Percentiles rank a stretch among this genome's conserved stretches.
phyloP scores from a whole-genome alignment of 2,113 vertebrate species.

The Psittacara wagleri region DNA sequence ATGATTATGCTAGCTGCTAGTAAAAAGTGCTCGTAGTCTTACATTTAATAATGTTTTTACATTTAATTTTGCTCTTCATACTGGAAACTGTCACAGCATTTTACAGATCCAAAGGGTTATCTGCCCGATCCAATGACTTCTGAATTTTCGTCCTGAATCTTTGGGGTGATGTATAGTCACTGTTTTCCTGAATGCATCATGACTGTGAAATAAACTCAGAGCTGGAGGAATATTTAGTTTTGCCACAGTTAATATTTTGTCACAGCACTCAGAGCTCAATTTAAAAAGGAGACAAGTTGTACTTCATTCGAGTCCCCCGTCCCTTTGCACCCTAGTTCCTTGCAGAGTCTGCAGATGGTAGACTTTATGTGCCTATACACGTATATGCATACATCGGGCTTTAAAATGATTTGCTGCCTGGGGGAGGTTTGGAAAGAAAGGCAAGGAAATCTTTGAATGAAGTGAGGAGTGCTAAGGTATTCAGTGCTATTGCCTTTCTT shows the following conservation, averaged over 20 bases:
- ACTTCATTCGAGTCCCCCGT: background rate
- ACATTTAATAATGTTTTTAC: background rate
- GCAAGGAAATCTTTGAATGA: background rate
- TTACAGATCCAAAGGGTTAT: background rate
- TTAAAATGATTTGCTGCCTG: background rate
- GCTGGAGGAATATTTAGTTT: background rate
- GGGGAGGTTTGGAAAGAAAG: background rate
- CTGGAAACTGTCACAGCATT: background rate
- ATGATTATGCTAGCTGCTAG: background rate
- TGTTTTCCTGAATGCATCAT: background rate
- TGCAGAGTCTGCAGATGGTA: background rate
- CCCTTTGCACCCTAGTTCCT: background rate
- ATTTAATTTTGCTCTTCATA: background rate
- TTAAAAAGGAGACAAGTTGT: background rate
- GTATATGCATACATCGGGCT: background rate
- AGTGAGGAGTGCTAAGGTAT: background rate
- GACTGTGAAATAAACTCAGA: background rate
- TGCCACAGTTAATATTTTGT: background rate
- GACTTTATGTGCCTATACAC: background rate
- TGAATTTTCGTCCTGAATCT: background rate
- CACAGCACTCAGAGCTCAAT: fast-evolving
- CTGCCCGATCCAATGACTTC: background rate
- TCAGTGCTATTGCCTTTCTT: background rate
- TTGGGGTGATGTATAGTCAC: background rate
- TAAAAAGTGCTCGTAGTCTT: background rate